A percentile compares a stretch with the other conserved stretches of the same genome.
Evolutionary conservation across 2,888 invertebrate species (phyloP).

Genomic region (Coleophora flavipennella): DNA sequence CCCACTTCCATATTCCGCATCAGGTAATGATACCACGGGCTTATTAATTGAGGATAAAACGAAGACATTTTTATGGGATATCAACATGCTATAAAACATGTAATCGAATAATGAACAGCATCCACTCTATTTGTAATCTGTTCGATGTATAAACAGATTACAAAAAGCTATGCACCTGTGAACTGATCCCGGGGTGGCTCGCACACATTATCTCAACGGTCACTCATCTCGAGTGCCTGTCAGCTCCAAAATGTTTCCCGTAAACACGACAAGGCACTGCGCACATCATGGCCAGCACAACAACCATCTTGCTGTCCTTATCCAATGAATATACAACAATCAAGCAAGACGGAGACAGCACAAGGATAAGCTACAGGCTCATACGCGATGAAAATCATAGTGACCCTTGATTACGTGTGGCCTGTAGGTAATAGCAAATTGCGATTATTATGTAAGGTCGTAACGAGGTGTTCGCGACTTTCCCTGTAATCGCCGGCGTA

Average conservation of each 20-base stretch:
- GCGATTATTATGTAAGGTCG: slow-evolving; percentile 39
- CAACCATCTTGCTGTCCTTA: background rate
- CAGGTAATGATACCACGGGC: too few relatives aligned
- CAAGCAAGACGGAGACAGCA: slow-evolving; percentile 1
- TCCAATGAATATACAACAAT: background rate
- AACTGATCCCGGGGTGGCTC: background rate
- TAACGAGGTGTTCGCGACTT: slow-evolving; percentile 42
- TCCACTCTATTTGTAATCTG: too few relatives aligned
- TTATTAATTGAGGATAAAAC: too few relatives aligned
- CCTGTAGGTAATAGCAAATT: slow-evolving; percentile 36
- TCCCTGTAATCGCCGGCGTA: slow-evolving; percentile 29
- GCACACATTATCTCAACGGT: slow-evolving; percentile 28
- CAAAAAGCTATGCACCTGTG: background rate
- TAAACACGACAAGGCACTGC: slow-evolving; percentile 1
- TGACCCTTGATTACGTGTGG: slow-evolving; percentile 24
- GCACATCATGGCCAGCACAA: too few relatives aligned
- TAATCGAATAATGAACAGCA: too few relatives aligned
- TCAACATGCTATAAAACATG: too few relatives aligned
- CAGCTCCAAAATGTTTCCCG: slow-evolving; percentile 17
- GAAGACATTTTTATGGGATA: too few relatives aligned
- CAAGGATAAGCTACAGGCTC: background rate
- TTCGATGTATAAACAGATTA: too few relatives aligned
- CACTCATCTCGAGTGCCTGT: slow-evolving; percentile 27
- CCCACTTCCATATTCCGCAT: too few relatives aligned
- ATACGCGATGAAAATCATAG: slow-evolving; percentile 1